Evolutionary conservation across 2,888 invertebrate species (phyloP).

Genomic region (Leptinotarsa juncta): DNA sequence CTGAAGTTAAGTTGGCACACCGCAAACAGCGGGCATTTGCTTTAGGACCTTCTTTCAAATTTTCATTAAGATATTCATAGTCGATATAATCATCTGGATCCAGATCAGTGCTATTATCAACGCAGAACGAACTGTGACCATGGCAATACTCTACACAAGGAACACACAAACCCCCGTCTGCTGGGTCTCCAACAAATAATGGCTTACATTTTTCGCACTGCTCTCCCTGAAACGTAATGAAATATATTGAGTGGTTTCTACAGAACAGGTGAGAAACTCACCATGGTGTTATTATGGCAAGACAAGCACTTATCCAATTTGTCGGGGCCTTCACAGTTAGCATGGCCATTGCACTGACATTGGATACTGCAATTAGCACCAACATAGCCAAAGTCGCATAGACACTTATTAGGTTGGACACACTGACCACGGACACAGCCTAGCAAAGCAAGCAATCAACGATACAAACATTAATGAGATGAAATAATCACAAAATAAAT

Average conservation of each 20-base stretch:
- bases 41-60: conserved; percentile 75
- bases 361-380: conserved; percentile 94
- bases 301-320: conserved; percentile 83
- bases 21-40: conserved; percentile 84
- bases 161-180: conserved; percentile 85
- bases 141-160: conserved; percentile 91
- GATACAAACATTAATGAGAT: conserved; percentile 28
- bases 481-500: not conserved
- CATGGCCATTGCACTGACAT: conserved; percentile 95
- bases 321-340: conserved; percentile 90
- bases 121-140: conserved; percentile 86
- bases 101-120: conserved; percentile 66
- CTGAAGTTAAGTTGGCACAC: conserved; percentile 86
- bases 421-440: conserved; percentile 88
- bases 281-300: conserved; percentile 93
- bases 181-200: conserved; percentile 91
- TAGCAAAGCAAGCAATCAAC: conserved; percentile 49
- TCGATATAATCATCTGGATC: conserved; percentile 60
- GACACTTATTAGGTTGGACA: conserved; percentile 84
- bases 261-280: conserved; percentile 57
- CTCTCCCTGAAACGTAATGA: conserved; percentile 71
- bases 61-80: conserved; percentile 56
- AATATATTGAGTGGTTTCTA: conserved; percentile 10
- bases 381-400: conserved; percentile 94
- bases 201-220: conserved; percentile 93